Conservation (phyloP, 2,113 vertebrate genomes). For the Siniperca knerii region DNA sequence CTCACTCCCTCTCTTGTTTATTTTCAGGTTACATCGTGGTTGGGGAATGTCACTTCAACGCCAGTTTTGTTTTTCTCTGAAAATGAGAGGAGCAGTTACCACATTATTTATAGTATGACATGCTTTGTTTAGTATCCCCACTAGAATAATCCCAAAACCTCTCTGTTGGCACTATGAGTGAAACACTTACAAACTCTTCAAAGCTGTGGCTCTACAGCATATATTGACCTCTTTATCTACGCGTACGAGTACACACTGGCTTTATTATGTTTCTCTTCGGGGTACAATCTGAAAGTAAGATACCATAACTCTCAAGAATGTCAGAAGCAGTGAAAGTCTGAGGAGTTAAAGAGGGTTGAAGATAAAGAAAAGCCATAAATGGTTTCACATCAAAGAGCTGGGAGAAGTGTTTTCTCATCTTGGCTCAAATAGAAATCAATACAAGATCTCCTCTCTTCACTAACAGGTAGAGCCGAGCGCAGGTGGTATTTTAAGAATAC, state of each 20-base stretch:
- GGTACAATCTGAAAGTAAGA: constrained; percentile 23
- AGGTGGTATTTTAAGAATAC: constrained; percentile 37
- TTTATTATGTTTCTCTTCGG: constrained; percentile 33
- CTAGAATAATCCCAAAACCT: constrained; percentile 8
- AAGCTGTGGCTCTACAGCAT: constrained; percentile 3
- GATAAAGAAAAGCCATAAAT: constrained; percentile 56
- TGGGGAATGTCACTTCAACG: constrained; percentile 43
- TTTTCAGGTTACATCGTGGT: constrained; percentile 44
- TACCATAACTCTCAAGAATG: constrained; percentile 37
- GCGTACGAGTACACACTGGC: background rate
- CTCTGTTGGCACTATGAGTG: background rate
- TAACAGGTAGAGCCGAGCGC: constrained; percentile 21
- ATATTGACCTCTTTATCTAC: background rate
- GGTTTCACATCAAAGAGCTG: constrained; percentile 67
- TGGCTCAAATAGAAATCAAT: constrained; percentile 55
- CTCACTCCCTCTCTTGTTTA: constrained; percentile 37
- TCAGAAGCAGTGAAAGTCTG: constrained; percentile 27
- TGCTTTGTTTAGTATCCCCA: constrained; percentile 41
- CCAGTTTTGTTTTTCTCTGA: constrained; percentile 37
- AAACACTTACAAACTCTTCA: constrained; percentile 8
- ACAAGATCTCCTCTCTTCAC: constrained; percentile 7
- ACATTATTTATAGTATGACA: constrained; percentile 31
- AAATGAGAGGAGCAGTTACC: constrained; percentile 4
- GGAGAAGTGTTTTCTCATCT: constrained; percentile 57
- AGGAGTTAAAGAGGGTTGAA: constrained; percentile 52